Base-by-base conservation (phyloP, 2,888 invertebrate species). In the Cheilosia impressa region DNA sequence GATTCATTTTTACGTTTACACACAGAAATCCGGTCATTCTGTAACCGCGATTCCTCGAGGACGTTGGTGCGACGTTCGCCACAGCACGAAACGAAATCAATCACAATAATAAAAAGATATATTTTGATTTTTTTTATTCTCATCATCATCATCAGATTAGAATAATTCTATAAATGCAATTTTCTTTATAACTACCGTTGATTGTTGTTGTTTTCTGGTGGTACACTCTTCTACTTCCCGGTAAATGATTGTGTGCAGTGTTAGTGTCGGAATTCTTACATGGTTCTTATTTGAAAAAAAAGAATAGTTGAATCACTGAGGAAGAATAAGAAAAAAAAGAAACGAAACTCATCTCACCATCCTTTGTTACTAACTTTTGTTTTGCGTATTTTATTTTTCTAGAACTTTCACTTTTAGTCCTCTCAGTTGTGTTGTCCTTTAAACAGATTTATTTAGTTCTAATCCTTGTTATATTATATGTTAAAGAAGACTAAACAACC, bases 31-130 rank as follows among this genome's bases (percentile, higher is more conserved):
- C 90, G 91, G 91, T 91, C 92, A 92, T 92, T 92, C 92, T 92
- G 92, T 92, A 92, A 91, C 90, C 91, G 91, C 92, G 92, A 91
- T 92, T 92, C 92, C 91, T 92, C 91, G 92, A 92, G 92, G 92
- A 92, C 92, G 92, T 91, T 90, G 91, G 91, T 90, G 90, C 91
- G 90, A 84, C 78, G 82, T 87, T 84, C 87, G 84, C 78, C 80
- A 87, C 78, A 72, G 78, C 85, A 87, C 81, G 72, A 87, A 81
- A 69, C 81, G 85, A 82, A 76, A 87, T 84, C 31, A 85, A 75
- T 79, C 69, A 81, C 24, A 78, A 87, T 58, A 75, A 78, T 53
- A 75, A 38, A 38, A 24, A 87, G 76, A 6, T 4, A 15, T 75
- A 50, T 41, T 73, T 72, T 63, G 47, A 69, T 65, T 52, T 73